Base-by-base conservation (phyloP, 2,888 invertebrate species). In the Panorpa germanica region DNA sequence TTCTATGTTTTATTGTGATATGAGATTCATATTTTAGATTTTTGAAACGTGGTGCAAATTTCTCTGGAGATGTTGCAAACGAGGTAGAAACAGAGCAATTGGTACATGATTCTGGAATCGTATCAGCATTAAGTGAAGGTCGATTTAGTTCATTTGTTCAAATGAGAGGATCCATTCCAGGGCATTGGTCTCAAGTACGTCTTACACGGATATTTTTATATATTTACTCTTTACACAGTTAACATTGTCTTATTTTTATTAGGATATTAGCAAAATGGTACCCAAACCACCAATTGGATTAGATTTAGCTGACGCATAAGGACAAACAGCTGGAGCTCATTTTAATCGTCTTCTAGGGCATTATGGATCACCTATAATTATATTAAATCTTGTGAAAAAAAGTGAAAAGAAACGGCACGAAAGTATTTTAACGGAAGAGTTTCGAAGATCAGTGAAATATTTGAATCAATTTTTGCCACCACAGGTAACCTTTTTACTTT, bases 151-250 rank as follows among this genome's bases (percentile, higher is more conserved):
- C 93, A 0, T 96, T 93, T 58, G 93, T 95, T 1, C 96, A 98
- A 62, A 76, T 93, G 70, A 66, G 98, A 35, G 98, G 98, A 0
- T 96, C 96, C 1, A 82, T 98, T 41, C 96, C 96, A 8, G 75
- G 72, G 19, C 85, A 85, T 49, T 99, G 98, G 98, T 91, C 93
- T 18, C 93, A 98, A n/a, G n/a, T n/a, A n/a, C n/a, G n/a, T n/a
- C n/a, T n/a, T n/a, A n/a, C n/a, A n/a, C n/a, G n/a, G n/a, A n/a
- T n/a, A n/a, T n/a, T n/a, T n/a, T n/a, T n/a, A n/a, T n/a, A n/a
- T n/a, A n/a, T n/a, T n/a, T n/a, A n/a, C n/a, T n/a, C n/a, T n/a
- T n/a, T n/a, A n/a, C n/a, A n/a, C n/a, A n/a, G n/a, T n/a, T n/a
- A n/a, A n/a, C n/a, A n/a, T n/a, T n/a, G n/a, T n/a, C n/a, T n/a